Evolutionary conservation across 2,888 invertebrate species (phyloP), one percentile per base, ranked within the genome.

Genomic region (Drosophila yooni): DNA sequence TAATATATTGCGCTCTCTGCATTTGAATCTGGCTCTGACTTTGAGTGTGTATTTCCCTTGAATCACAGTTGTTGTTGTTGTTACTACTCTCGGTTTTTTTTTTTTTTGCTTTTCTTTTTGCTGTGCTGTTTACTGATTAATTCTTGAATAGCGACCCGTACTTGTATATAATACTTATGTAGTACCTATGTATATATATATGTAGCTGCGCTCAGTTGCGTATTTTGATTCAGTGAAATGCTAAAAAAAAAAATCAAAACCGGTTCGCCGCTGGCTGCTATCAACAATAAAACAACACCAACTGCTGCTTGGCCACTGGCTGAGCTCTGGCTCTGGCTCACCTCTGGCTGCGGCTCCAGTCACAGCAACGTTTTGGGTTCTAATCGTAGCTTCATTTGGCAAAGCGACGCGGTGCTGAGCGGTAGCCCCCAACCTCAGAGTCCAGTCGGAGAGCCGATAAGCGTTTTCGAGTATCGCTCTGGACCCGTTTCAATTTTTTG

Each of bases 381-480:
- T 76, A 72, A 69, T 72, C 88, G 73, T 53, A 65, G 82, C 81
- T 70, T 89, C 76, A 84, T 89, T 84, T 89, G 84, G 70, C 67
- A 36, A 48, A 74, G 70, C 74, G 84, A 74, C 76, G 82, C 83
- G 68, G 70, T 79, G 70, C 76, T 73, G 89, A 63, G 57, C 68
- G 75, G 87, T 83, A 62, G 81, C 57, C 59, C 27, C 54, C 57
- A 58, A 52, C 70, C 54, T 18, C 59, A 54, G 43, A 38, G n/a
- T 11, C 18, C 40, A 53, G 51, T 7, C 43, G 10, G 8, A 51
- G 25, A 5, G 7, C 33, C 65, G 38, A 52, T 25, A 36, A 34
- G 18, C 43, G 43, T 33, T 51, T 40, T 25, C 53, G 65, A 48
- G 15, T 15, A 31, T 25, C 53, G 66, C 27, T 21, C 27, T 29